Evolutionary conservation across 2,888 invertebrate genomes (phyloP).

Genomic region (Synanthedon tipuliformis): DNA sequence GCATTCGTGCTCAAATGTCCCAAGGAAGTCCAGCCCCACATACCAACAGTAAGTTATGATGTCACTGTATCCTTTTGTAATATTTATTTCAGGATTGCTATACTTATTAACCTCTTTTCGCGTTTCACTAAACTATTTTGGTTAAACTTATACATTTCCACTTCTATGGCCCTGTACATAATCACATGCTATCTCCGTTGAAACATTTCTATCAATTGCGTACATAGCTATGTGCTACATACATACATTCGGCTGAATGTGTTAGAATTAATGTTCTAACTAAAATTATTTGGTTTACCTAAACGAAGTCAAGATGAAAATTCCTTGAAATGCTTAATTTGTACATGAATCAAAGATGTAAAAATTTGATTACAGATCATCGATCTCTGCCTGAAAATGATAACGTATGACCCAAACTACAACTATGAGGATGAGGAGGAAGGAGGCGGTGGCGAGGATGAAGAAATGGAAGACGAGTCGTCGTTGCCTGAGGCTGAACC

Average conservation of each 20-base stretch:
- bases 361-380: slow-evolving; percentile 72
- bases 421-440: slow-evolving; percentile 94
- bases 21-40: slow-evolving; percentile 93
- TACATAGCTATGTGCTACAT: too few relatives aligned
- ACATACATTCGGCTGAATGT: too few relatives aligned
- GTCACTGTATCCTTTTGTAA: neutral
- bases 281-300: too few relatives aligned
- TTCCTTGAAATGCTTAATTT: too few relatives aligned
- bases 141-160: too few relatives aligned
- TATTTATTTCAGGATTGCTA: too few relatives aligned
- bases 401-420: slow-evolving; percentile 98
- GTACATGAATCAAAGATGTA: too few relatives aligned
- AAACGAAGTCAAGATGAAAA: too few relatives aligned
- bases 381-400: slow-evolving; percentile 87
- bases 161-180: neutral
- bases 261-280: too few relatives aligned
- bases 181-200: neutral
- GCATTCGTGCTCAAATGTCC: slow-evolving; percentile 97
- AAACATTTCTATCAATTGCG: too few relatives aligned
- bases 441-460: slow-evolving; percentile 76
- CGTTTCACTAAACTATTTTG: too few relatives aligned
- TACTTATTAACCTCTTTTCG: too few relatives aligned
- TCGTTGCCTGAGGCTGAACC: slow-evolving; percentile 76
- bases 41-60: slow-evolving; percentile 75
- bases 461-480: slow-evolving; percentile 80